phyloP scores from a whole-genome alignment of 1,140 invertebrate species.

The Bathynomus jamesi region DNA sequence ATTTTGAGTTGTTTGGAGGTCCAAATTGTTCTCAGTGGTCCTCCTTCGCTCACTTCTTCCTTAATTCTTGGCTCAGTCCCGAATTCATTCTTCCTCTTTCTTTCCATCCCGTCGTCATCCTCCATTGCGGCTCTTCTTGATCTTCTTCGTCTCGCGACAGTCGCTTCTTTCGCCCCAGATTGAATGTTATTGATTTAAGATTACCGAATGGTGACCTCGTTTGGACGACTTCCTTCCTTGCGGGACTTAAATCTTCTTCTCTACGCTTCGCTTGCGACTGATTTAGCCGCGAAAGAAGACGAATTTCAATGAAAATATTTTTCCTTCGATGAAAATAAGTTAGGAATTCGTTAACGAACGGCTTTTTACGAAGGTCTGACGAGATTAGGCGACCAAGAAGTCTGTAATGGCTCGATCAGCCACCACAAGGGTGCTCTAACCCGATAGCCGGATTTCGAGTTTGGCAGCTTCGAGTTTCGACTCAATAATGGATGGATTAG shows the following conservation, averaged over 20 bases:
- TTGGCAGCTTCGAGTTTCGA: background rate
- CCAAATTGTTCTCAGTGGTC: too few relatives aligned
- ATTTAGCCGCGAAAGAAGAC: too few relatives aligned
- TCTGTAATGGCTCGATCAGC: background rate
- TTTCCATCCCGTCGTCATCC: background rate
- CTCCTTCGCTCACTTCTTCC: background rate
- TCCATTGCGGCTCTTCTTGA: background rate
- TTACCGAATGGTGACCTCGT: background rate
- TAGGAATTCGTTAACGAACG: too few relatives aligned
- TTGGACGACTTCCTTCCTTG: background rate
- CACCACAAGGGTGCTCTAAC: background rate
- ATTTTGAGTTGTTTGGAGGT: too few relatives aligned
- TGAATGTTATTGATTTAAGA: constrained; percentile 1
- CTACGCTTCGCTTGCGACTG: background rate
- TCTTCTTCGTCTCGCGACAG: background rate
- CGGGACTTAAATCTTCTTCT: background rate
- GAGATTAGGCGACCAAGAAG: background rate
- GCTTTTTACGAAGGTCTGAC: background rate
- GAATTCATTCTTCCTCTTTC: background rate
- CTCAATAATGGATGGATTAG: background rate
- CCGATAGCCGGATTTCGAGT: background rate
- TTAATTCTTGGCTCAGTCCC: background rate
- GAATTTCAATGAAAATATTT: too few relatives aligned
- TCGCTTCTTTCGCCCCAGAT: background rate
- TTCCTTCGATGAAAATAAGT: too few relatives aligned